Percentiles rank a stretch among this genome's conserved stretches.
Conservation (phyloP, 53 echinoderm and acorn worm species). For the Zoroaster sp. region DNA sequence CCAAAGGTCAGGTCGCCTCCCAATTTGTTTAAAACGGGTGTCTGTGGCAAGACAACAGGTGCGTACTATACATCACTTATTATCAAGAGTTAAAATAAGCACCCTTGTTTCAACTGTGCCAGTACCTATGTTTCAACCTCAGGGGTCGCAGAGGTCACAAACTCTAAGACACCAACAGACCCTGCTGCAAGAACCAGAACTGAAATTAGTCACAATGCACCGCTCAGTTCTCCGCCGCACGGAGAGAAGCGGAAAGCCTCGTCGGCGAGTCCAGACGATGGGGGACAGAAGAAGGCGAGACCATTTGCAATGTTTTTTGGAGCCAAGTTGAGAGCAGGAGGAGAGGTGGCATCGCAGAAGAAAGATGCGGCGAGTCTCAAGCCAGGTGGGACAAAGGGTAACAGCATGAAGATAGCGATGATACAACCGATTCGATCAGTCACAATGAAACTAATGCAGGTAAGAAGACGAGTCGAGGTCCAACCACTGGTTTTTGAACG, state of each 20-base stretch:
- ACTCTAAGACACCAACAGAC: conserved; percentile 30
- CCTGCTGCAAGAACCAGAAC: neutral
- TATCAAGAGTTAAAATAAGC: neutral
- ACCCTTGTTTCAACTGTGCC: conserved; percentile 39
- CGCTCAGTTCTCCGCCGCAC: neutral
- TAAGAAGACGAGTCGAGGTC: no score
- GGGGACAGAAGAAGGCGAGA: conserved; percentile 21
- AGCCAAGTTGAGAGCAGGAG: neutral
- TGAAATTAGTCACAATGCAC: conserved; percentile 25
- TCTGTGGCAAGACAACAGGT: conserved; percentile 19
- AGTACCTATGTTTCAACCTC: conserved; percentile 56
- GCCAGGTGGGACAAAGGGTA: neutral
- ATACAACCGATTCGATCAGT: neutral
- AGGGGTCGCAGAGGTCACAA: conserved; percentile 28
- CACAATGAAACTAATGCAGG: conserved; percentile 23
- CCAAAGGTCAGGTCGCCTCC: neutral
- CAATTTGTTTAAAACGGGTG: neutral
- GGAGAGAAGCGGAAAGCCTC: conserved; percentile 45
- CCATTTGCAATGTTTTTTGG: conserved; percentile 24
- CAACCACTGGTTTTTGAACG: no score
- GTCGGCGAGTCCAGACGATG: neutral
- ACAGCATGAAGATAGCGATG: neutral
- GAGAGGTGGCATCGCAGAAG: neutral
- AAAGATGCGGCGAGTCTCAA: neutral
- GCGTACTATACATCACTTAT: neutral